phyloP scores from a whole-genome alignment of 2,113 vertebrate genomes.

The Pycnonotus jocosus region DNA sequence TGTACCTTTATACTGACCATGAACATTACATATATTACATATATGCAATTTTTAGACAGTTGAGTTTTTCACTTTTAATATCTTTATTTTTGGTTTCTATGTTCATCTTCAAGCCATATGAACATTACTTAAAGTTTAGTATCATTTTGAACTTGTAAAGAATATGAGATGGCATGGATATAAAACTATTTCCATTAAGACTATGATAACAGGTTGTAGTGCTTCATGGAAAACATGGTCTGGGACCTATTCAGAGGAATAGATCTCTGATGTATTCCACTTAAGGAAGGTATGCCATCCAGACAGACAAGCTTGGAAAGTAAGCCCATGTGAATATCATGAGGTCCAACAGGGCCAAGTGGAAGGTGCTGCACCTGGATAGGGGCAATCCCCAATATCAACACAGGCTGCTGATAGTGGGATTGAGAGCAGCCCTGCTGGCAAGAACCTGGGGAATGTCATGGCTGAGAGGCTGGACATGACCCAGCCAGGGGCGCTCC shows the following conservation, averaged over 20 bases:
- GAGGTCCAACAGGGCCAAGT: background rate
- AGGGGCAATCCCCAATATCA: background rate
- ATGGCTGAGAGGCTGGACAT: background rate
- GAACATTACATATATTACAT: background rate
- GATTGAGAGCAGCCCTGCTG: background rate
- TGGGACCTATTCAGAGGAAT: background rate
- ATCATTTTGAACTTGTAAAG: background rate
- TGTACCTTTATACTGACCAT: rapidly evolving
- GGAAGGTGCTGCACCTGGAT: background rate
- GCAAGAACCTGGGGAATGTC: no score
- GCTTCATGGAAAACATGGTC: background rate
- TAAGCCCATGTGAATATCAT: background rate
- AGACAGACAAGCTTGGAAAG: background rate
- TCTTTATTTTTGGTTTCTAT: background rate
- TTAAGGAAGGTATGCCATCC: background rate
- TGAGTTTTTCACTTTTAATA: background rate
- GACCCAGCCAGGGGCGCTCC: background rate
- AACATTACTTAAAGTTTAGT: background rate
- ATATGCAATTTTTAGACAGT: background rate
- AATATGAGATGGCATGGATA: background rate
- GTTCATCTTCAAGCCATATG: background rate
- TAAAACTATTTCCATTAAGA: background rate
- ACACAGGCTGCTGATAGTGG: no score
- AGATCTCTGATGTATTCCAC: background rate
- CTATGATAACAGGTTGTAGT: background rate